A percentile compares a stretch with the other conserved stretches of the same genome.
Evolutionary conservation across 2,797 vertebrate species (phyloP).

Genomic region (Yasuhikotakia modesta): DNA sequence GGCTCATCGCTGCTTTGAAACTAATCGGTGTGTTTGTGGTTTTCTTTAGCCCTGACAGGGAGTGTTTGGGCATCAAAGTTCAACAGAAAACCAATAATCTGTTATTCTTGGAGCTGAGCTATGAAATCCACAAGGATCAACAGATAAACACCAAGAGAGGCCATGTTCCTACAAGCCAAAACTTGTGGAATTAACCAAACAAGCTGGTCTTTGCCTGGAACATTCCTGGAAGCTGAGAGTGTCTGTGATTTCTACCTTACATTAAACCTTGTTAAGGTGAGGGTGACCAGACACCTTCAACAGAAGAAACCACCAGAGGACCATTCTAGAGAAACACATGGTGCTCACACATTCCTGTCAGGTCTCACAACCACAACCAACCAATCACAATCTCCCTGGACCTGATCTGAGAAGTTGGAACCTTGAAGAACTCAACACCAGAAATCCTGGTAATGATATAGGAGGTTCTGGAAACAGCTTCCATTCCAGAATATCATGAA

Average conservation of each 20-base stretch:
- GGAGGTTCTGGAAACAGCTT: constrained; percentile 10
- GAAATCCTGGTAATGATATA: neutral
- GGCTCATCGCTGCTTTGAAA: constrained; percentile 68
- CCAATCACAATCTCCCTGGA: neutral
- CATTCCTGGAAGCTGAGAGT: constrained; percentile 73
- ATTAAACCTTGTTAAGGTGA: constrained; percentile 64
- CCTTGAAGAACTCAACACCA: neutral
- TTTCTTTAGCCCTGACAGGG: constrained; percentile 33
- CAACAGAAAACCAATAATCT: constrained; percentile 26
- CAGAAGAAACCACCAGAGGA: constrained; percentile 33
- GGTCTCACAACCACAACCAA: neutral
- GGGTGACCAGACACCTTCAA: constrained; percentile 63
- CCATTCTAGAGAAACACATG: constrained; percentile 32
- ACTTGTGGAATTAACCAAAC: constrained; percentile 44
- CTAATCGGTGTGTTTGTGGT: constrained; percentile 62
- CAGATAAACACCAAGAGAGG: constrained; percentile 29
- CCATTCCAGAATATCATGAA: neutral
- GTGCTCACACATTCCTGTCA: constrained; percentile 32
- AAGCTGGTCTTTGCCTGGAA: constrained; percentile 57
- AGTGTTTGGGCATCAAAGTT: constrained; percentile 44
- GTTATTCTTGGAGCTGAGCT: constrained; percentile 42
- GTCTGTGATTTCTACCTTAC: constrained; percentile 66
- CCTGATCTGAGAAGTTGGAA: neutral
- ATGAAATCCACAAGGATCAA: constrained; percentile 28
- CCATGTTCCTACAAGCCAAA: constrained; percentile 33